Evolutionary conservation across 2,888 invertebrate species (phyloP).

Genomic region (Falcaria lacertinaria): DNA sequence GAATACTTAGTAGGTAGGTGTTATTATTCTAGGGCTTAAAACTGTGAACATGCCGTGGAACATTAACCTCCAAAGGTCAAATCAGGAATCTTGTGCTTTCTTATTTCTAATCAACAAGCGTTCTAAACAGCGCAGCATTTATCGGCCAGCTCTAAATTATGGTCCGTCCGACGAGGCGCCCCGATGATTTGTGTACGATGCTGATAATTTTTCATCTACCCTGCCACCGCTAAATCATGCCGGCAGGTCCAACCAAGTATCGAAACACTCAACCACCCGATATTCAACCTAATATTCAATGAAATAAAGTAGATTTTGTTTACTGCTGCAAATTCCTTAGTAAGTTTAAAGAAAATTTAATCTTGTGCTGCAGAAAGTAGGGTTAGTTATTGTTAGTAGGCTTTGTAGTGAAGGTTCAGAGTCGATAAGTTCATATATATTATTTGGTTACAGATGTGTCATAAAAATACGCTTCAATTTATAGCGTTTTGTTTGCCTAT

Average conservation of each 20-base stretch:
- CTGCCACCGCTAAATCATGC: constrained; percentile 42
- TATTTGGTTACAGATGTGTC: constrained; percentile 26
- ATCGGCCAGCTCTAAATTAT: constrained; percentile 39
- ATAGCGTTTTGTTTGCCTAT: constrained; percentile 14
- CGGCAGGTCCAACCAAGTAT: constrained; percentile 31
- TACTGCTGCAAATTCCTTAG: too few relatives aligned
- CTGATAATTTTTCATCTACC: constrained; percentile 49
- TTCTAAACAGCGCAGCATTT: too few relatives aligned
- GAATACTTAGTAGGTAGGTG: too few relatives aligned
- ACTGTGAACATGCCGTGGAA: too few relatives aligned
- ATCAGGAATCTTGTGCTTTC: too few relatives aligned
- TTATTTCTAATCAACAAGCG: too few relatives aligned
- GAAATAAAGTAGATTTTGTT: neutral
- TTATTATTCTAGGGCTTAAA: too few relatives aligned
- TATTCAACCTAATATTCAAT: neutral
- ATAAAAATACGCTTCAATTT: constrained; percentile 25
- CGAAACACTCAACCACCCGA: constrained; percentile 3
- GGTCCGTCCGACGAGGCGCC: constrained; percentile 35
- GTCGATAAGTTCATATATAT: constrained; percentile 21
- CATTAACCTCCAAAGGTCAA: too few relatives aligned
- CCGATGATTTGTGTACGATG: constrained; percentile 41
- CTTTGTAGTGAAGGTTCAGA: neutral
- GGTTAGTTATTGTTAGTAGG: neutral
- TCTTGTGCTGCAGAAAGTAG: neutral
- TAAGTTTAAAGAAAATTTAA: neutral